Evolutionary conservation across 2,888 invertebrate genomes (phyloP).

Genomic region (Pachymerium ferrugineum): DNA sequence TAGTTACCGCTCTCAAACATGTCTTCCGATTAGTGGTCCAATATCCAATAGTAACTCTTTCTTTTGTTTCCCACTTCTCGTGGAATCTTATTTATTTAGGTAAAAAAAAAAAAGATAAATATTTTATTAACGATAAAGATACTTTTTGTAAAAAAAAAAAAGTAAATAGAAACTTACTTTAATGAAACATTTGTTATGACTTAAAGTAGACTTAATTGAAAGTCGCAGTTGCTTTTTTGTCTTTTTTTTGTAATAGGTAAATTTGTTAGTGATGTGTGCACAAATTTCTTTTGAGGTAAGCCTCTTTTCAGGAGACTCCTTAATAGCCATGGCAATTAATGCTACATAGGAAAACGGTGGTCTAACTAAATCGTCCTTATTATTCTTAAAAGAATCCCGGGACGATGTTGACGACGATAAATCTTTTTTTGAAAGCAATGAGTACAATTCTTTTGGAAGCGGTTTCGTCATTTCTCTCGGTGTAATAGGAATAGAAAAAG

Average conservation of each 20-base stretch:
- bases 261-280: slow-evolving; percentile 73
- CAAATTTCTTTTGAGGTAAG: slow-evolving; percentile 84
- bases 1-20: slow-evolving; percentile 92
- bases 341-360: slow-evolving; percentile 94
- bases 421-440: no score
- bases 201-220: slow-evolving; percentile 80
- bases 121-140: background rate
- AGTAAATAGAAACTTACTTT: no score
- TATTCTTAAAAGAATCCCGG: background rate
- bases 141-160: slow-evolving; percentile 42
- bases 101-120: no score
- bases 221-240: slow-evolving; percentile 93
- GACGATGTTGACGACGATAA: no score
- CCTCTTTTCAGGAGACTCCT: slow-evolving; percentile 63
- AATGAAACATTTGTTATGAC: slow-evolving; percentile 79
- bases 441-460: no score
- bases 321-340: slow-evolving; percentile 87
- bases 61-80: slow-evolving; percentile 79
- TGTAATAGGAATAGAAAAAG: no score
- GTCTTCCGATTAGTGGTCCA: slow-evolving; percentile 72
- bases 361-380: slow-evolving; percentile 54
- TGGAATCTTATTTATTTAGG: slow-evolving; percentile 53
- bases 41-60: slow-evolving; percentile 84
- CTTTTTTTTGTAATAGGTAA: slow-evolving; percentile 73
- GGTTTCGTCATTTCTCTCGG: no score